phyloP scores from a whole-genome alignment of 2,888 invertebrate species.

The Eutolmus rufibarbis region DNA sequence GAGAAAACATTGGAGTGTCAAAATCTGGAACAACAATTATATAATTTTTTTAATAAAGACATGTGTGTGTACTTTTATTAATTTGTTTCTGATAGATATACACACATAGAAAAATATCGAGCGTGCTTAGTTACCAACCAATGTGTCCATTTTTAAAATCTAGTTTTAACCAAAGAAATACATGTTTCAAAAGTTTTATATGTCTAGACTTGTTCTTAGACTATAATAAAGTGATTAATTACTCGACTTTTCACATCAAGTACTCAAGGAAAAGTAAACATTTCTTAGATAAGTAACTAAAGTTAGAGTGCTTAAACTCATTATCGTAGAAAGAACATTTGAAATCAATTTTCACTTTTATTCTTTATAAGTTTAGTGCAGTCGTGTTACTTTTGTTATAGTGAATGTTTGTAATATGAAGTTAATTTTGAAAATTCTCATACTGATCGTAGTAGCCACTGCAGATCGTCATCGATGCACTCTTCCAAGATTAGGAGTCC shows the following conservation, averaged over 20 bases:
- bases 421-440: not conserved
- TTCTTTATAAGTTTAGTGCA: not conserved
- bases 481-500: not conserved
- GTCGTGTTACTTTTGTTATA: not conserved
- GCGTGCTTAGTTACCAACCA: too few species aligned
- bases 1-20: too few species aligned
- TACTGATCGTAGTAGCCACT: not conserved
- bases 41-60: too few species aligned
- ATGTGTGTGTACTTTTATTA: too few species aligned
- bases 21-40: too few species aligned
- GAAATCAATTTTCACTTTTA: not conserved
- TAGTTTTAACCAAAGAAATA: too few species aligned
- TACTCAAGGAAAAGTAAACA: not conserved
- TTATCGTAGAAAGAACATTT: not conserved
- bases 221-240: too few species aligned
- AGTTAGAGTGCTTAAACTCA: not conserved
- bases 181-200: too few species aligned
- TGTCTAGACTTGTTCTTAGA: too few species aligned
- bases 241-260: not conserved
- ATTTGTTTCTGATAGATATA: too few species aligned
- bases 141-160: too few species aligned
- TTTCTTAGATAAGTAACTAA: not conserved
- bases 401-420: not conserved
- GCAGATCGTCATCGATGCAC: not conserved
- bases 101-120: too few species aligned